Conservation (phyloP, 2,888 invertebrate genomes). For the Lasioglossum figueresi region DNA sequence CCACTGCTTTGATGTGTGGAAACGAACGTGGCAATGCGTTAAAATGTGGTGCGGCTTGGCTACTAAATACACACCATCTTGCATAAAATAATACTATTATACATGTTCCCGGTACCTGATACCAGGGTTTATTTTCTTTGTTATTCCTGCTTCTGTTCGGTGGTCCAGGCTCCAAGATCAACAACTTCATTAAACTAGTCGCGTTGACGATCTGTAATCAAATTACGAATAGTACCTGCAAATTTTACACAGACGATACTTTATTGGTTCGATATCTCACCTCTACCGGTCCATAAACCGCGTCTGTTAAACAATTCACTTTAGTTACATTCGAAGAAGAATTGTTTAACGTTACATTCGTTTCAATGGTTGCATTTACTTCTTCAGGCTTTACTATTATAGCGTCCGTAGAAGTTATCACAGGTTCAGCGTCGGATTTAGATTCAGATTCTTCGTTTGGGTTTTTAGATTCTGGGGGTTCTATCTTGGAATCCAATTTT, state of each 20-base stretch:
- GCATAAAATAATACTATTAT: constrained; percentile 95
- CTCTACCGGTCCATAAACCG: constrained; percentile 80
- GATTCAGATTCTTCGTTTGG: neutral
- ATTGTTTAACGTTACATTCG: constrained; percentile 34
- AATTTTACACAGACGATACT: neutral
- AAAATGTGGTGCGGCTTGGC: constrained; percentile 94
- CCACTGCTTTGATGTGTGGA: constrained; percentile 94
- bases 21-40: constrained; percentile 95
- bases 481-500: neutral
- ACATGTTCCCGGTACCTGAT: constrained; percentile 87
- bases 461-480: neutral
- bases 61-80: constrained; percentile 95
- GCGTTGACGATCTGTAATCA: constrained; percentile 88
- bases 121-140: constrained; percentile 82
- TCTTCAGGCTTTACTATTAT: constrained; percentile 13
- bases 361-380: constrained; percentile 26
- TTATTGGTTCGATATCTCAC: constrained; percentile 59
- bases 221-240: neutral
- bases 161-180: constrained; percentile 88
- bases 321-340: constrained; percentile 67
- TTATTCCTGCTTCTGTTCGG: constrained; percentile 85
- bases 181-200: constrained; percentile 88
- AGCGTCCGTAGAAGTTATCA: neutral
- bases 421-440: neutral
- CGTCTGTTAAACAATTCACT: constrained; percentile 77